Conservation (phyloP, 2,888 invertebrate species). For the Drosophila nr. fundita region DNA sequence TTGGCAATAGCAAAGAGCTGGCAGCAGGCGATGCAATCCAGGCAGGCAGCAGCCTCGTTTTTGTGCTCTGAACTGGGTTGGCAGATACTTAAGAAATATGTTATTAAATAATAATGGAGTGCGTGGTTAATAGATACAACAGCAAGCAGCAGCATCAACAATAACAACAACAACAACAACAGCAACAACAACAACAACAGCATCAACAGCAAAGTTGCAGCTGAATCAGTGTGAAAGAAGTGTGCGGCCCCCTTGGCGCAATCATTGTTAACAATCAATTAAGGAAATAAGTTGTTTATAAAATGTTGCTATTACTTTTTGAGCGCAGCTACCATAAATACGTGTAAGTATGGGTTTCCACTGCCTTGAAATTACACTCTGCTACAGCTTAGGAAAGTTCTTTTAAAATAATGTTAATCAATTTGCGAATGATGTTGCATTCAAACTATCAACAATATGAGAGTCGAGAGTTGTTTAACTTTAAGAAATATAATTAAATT, state of each 20-base stretch:
- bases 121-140: conserved; percentile 83
- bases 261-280: conserved; percentile 84
- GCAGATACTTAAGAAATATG: conserved; percentile 83
- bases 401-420: neutral
- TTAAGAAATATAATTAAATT: neutral
- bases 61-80: conserved; percentile 83
- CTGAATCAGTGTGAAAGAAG: conserved; percentile 65
- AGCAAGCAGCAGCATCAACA: conserved; percentile 22
- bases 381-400: conserved; percentile 38
- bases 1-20: conserved; percentile 52
- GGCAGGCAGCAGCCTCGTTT: conserved; percentile 67
- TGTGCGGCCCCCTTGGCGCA: conserved; percentile 76
- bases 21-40: conserved; percentile 37
- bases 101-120: conserved; percentile 84
- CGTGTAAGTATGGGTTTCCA: conserved; percentile 56
- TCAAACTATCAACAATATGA: neutral
- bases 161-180: conserved; percentile 14
- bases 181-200: conserved; percentile 23
- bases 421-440: conserved; percentile 11
- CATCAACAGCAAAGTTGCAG: conserved; percentile 29
- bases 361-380: conserved; percentile 50
- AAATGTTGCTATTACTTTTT: conserved; percentile 80
- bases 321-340: conserved; percentile 73
- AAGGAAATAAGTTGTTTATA: conserved; percentile 83
- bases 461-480: neutral